These are phyloP conservation scores for Amblyraja radiata DNA, from an alignment of 2,797 vertebrate species.

Conservation along the genomic window DNA sequence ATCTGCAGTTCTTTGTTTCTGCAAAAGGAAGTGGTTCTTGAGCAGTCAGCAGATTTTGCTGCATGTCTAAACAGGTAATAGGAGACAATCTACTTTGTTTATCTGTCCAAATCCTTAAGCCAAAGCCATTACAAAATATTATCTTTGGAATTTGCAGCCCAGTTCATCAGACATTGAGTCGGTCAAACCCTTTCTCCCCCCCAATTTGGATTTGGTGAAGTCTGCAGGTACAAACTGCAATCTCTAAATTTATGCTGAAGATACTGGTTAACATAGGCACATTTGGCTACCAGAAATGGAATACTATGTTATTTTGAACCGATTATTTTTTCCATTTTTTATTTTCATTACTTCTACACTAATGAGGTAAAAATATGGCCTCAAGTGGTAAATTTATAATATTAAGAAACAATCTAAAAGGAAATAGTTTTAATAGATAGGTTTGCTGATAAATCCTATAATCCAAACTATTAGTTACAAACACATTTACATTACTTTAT, in stretches of 20 bases:
- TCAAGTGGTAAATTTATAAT: not conserved
- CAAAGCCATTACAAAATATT: not conserved
- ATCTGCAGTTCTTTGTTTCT: no score
- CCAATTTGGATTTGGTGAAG: not conserved
- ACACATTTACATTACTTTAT: not conserved
- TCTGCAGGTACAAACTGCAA: not conserved
- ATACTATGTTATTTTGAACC: not conserved
- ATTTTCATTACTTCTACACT: not conserved
- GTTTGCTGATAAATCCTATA: not conserved
- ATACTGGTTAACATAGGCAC: not conserved
- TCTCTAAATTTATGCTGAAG: not conserved
- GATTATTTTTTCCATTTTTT: not conserved
- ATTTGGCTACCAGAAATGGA: not conserved
- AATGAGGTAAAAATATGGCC: not conserved
- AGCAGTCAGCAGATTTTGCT: not conserved
- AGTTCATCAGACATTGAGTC: not conserved
- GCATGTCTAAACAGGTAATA: not conserved
- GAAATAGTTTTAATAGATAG: not conserved
- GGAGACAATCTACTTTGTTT: not conserved
- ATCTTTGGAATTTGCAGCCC: not conserved
- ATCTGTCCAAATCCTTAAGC: not conserved
- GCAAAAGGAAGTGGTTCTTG: not conserved
- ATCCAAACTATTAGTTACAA: not conserved
- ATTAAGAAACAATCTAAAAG: not conserved
- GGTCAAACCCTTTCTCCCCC: not conserved